Evolutionary conservation across 2,888 invertebrate genomes (phyloP).

Genomic region (Chloroclystis v-ata): DNA sequence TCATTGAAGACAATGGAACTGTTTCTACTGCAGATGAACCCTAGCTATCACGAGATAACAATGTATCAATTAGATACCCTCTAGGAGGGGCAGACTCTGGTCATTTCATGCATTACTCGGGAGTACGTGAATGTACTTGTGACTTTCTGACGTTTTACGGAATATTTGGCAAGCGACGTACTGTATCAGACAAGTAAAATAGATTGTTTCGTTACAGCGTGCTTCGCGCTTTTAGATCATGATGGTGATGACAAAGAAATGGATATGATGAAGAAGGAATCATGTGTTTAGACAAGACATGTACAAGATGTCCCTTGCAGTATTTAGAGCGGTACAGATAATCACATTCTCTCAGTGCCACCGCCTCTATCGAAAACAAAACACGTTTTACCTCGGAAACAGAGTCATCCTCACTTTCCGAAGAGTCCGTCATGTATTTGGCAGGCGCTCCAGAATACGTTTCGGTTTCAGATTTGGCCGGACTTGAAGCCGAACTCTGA

Average conservation of each 20-base stretch:
- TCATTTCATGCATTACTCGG: constrained; percentile 74
- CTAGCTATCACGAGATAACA: constrained; percentile 51
- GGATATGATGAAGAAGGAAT: constrained; percentile 54
- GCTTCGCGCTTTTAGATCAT: constrained; percentile 50
- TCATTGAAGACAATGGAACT: constrained; percentile 66
- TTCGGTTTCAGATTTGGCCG: constrained; percentile 91
- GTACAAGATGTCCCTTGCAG: constrained; percentile 84
- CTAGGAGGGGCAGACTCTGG: constrained; percentile 66
- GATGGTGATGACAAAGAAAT: constrained; percentile 43
- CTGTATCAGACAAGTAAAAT: constrained; percentile 63
- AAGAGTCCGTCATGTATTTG: constrained; percentile 94
- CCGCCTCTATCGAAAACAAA: constrained; percentile 76
- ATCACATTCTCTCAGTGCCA: constrained; percentile 75
- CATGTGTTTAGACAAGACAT: constrained; percentile 63
- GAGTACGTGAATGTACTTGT: constrained; percentile 72
- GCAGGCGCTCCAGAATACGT: constrained; percentile 90
- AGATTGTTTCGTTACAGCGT: constrained; percentile 57
- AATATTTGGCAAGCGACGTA: constrained; percentile 77
- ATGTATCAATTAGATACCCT: constrained; percentile 64
- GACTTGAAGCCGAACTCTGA: constrained; percentile 90
- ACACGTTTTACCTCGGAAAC: constrained; percentile 93
- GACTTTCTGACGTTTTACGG: constrained; percentile 78
- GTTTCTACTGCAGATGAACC: constrained; percentile 52
- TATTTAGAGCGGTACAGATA: constrained; percentile 80
- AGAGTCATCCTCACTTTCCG: constrained; percentile 97